phyloP scores from a whole-genome alignment of 1,140 invertebrate genomes.

The Papilio dardanus region DNA sequence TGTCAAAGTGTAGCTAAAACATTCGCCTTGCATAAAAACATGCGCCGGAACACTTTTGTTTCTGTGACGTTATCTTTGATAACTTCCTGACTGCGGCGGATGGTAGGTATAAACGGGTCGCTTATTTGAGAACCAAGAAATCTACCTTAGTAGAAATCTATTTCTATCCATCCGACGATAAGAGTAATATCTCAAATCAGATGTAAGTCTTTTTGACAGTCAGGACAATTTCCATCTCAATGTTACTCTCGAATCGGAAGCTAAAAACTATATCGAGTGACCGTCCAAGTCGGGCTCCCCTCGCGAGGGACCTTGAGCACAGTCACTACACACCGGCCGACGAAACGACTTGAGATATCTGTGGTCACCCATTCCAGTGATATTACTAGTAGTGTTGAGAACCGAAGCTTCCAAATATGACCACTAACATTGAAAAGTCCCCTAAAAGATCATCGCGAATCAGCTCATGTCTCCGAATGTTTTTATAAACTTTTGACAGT shows the following conservation, averaged over 20 bases:
- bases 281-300: background rate
- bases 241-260: background rate
- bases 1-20: background rate
- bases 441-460: background rate
- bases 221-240: too few species aligned
- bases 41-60: slow-evolving; percentile 29
- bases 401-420: too few species aligned
- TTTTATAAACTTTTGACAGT: background rate
- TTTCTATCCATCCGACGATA: too few species aligned
- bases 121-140: background rate
- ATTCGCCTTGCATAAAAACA: slow-evolving; percentile 28
- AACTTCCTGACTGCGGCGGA: background rate
- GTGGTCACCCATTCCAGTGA: background rate
- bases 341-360: background rate
- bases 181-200: too few species aligned
- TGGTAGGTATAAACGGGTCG: background rate
- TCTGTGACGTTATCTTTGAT: background rate
- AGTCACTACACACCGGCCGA: background rate
- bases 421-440: background rate
- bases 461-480: background rate
- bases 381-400: background rate
- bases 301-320: background rate
- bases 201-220: too few species aligned
- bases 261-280: background rate
- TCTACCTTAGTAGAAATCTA: background rate